Conservation (phyloP, 2,113 vertebrate species). For the Noctilio leporinus region DNA sequence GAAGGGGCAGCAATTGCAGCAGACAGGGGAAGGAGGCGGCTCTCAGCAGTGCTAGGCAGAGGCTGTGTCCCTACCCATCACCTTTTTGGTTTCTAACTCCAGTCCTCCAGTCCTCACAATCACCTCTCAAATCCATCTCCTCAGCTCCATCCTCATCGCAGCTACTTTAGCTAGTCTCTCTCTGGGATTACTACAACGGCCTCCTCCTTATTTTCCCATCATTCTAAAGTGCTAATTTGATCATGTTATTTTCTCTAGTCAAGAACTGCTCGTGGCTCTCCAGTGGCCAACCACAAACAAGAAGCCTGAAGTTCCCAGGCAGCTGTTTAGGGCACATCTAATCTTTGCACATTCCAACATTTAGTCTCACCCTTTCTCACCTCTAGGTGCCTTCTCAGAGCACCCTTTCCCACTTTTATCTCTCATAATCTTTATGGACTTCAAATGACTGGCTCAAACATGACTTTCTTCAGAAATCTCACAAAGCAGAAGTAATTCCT, state of each 20-base stretch:
- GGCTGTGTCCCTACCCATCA: not conserved
- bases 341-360: not conserved
- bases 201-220: slow-evolving; percentile 6
- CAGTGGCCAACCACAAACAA: slow-evolving; percentile 11
- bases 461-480: slow-evolving; percentile 28
- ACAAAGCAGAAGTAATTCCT: slow-evolving; percentile 6
- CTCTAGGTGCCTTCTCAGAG: not conserved
- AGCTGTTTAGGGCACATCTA: not conserved
- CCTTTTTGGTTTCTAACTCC: not conserved
- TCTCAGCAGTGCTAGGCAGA: no score
- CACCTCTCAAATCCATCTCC: not conserved
- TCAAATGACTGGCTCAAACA: slow-evolving; percentile 23
- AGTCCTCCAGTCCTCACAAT: not conserved
- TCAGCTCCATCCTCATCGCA: not conserved
- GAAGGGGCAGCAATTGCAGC: no score
- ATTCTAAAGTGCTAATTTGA: slow-evolving; percentile 45
- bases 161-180: not conserved
- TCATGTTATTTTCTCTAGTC: slow-evolving; percentile 17
- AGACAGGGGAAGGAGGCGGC: no score
- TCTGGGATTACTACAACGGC: not conserved
- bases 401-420: not conserved
- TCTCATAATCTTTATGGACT: not conserved
- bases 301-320: not conserved
- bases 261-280: slow-evolving; percentile 28
- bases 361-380: not conserved